Conservation (phyloP, 2,113 vertebrate species). For the Heptranchias perlo region DNA sequence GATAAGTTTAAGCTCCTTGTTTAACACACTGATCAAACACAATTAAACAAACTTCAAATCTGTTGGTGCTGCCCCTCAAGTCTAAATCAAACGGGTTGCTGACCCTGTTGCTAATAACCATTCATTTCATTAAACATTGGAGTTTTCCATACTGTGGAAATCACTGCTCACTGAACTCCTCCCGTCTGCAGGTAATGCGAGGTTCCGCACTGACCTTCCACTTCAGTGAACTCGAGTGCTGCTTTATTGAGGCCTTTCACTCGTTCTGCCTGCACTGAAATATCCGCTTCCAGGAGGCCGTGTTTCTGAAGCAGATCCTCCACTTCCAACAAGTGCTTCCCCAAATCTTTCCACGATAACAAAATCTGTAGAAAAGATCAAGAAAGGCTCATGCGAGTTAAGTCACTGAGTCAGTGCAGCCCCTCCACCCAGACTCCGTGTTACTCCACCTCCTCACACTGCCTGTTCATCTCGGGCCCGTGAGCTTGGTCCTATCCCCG, state of each 20-base stretch:
- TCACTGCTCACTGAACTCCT: no score
- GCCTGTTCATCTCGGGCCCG: no score
- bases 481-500: no score
- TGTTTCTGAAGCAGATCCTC: conserved; percentile 93
- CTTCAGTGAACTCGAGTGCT: conserved; percentile 77
- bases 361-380: conserved; percentile 54
- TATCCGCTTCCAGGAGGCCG: conserved; percentile 77
- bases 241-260: conserved; percentile 75
- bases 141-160: not conserved
- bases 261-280: conserved; percentile 75
- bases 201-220: conserved; percentile 63
- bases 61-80: no score
- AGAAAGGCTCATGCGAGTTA: not conserved
- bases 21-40: no score
- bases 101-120: no score
- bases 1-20: no score
- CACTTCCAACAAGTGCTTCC: conserved; percentile 88
- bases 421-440: not conserved
- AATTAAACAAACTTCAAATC: no score
- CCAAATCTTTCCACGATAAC: conserved; percentile 79
- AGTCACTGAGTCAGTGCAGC: not conserved
- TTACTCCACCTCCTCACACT: no score
- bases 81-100: no score
- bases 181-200: not conserved
- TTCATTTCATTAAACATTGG: not conserved